Evolutionary conservation across 2,797 vertebrate species (phyloP), one percentile per base, ranked within the genome.

Genomic region (Pseudotriccus pelzelni): DNA sequence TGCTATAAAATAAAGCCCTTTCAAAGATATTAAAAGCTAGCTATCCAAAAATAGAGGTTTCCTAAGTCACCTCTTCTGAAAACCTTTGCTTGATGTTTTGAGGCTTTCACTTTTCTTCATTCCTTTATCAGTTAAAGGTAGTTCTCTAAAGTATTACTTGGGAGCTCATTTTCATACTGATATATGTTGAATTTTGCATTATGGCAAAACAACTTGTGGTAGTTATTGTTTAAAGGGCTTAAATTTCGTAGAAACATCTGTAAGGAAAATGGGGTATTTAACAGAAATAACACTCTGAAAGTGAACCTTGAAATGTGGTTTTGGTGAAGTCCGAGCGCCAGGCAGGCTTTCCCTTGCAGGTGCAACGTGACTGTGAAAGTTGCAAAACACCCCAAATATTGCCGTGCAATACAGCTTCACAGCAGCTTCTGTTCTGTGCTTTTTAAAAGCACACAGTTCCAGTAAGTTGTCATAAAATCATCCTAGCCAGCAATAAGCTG

Each of bases 401-500:
- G 27, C 24, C 66, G 34, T 86, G 64, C 84, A 6, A 49, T 83
- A 39, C 22, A 59, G n/a, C 46, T 84, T 91, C 32, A 28, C 36
- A 41, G 43, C 47, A 64, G 32, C 47, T 95, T 89, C 47, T 88
- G 32, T 24, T 68, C 15, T 83, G 20, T 85, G 39, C 59, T 63
- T 81, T 69, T 63, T 9, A 50, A 84, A 84, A 79, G 49, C 24
- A 25, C 37, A 34, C 20, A 34, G 62, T 82, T 88, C 43, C 16
- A 79, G 3, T 63, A 76, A 85, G 76, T 80, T 94, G 66, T 91
- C 85, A 62, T 47, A 41, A 91, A 91, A 66, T 91, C 87, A 68
- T 89, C 74, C 19, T n/a, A 80, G 44, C 37, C 32, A 56, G 64
- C 67, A 94, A 27, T 72, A 92, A 89, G 70, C n/a, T 80, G 8